Evolutionary conservation across 2,113 vertebrate genomes (phyloP).

Genomic region (Pipra filicauda): DNA sequence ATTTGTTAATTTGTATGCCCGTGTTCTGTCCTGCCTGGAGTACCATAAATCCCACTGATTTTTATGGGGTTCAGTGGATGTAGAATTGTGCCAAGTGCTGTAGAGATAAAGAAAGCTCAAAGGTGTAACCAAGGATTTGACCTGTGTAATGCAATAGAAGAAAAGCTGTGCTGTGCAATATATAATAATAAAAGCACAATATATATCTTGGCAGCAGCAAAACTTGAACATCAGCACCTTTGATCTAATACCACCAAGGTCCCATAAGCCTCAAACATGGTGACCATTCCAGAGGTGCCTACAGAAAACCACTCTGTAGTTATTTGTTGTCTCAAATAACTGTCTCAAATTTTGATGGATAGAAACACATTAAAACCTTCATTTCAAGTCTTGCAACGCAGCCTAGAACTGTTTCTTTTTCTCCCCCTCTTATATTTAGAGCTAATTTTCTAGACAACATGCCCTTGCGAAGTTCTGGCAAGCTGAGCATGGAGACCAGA

Average conservation of each 20-base stretch:
- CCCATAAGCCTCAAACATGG: background rate
- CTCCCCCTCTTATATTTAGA: constrained; percentile 28
- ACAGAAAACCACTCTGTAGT: background rate
- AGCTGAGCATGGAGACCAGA: constrained; percentile 77
- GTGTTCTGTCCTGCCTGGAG: background rate
- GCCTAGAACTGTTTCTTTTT: background rate
- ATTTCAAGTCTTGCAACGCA: background rate
- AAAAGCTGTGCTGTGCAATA: background rate
- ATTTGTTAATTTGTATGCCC: background rate
- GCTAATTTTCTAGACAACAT: constrained; percentile 84
- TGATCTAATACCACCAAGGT: background rate
- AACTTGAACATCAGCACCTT: background rate
- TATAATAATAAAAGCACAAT: background rate
- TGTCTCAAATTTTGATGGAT: background rate
- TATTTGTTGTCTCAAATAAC: background rate
- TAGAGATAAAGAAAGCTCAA: background rate
- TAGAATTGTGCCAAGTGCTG: background rate
- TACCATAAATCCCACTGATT: background rate
- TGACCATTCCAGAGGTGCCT: background rate
- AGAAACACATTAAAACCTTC: background rate
- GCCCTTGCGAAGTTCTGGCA: constrained; percentile 85
- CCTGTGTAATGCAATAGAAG: background rate
- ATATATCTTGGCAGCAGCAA: background rate
- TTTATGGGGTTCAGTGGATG: background rate
- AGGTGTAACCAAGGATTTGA: constrained; percentile 14